Evolutionary conservation across 2,888 invertebrate genomes (phyloP).

Genomic region (Lordiphosa andalusiaca): DNA sequence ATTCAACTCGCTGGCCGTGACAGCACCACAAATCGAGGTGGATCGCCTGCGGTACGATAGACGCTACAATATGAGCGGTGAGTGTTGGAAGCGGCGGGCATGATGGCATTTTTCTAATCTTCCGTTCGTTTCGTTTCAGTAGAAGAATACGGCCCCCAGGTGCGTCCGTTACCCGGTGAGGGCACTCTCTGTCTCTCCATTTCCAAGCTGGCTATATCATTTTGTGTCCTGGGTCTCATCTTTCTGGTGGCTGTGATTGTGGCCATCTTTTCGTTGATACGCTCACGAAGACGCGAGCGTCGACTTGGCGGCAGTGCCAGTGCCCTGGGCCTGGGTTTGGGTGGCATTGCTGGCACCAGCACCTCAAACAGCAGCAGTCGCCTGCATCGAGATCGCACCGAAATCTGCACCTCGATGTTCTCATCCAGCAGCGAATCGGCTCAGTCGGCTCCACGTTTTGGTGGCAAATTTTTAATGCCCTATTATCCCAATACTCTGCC

Average conservation of each 20-base stretch:
- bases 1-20: slow-evolving; percentile 89
- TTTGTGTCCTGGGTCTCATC: slow-evolving; percentile 86
- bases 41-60: slow-evolving; percentile 81
- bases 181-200: slow-evolving; percentile 86
- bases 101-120: too few species aligned
- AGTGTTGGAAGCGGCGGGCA: slow-evolving; percentile 12
- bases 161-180: slow-evolving; percentile 72
- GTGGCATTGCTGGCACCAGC: slow-evolving; percentile 39
- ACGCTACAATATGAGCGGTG: slow-evolving; percentile 79
- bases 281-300: slow-evolving; percentile 81
- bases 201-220: slow-evolving; percentile 88
- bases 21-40: slow-evolving; percentile 88
- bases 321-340: slow-evolving; percentile 25
- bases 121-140: slow-evolving; percentile 50
- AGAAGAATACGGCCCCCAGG: slow-evolving; percentile 77
- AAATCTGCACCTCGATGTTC: slow-evolving; percentile 78
- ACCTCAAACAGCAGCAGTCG: slow-evolving; percentile 68
- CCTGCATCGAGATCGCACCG: slow-evolving; percentile 65
- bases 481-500: slow-evolving; percentile 78
- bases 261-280: slow-evolving; percentile 85
- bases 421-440: slow-evolving; percentile 80
- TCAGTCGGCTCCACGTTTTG: slow-evolving; percentile 77
- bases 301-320: slow-evolving; percentile 25
- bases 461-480: slow-evolving; percentile 78
- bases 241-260: slow-evolving; percentile 87